These are phyloP conservation scores for Lasius fuliginosus DNA, from an alignment of 2,888 invertebrate species.

Conservation along the genomic window DNA sequence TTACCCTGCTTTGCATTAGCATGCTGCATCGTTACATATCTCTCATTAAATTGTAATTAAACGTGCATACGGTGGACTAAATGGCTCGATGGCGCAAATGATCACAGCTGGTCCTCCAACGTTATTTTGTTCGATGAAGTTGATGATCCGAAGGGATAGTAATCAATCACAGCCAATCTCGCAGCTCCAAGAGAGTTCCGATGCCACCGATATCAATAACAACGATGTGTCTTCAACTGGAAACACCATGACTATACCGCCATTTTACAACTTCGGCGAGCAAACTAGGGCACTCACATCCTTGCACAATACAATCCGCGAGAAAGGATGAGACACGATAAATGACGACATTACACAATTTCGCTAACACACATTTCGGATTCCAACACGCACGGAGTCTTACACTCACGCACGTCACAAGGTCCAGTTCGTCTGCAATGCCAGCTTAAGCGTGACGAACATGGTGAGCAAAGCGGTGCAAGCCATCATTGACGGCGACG, in stretches of 20 bases:
- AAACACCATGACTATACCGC: conserved; percentile 7
- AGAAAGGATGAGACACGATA: conserved; percentile 5
- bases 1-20: conserved; percentile 31
- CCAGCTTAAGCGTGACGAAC: conserved; percentile 69
- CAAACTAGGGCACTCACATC: not conserved
- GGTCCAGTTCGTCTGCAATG: conserved; percentile 64
- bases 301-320: not conserved
- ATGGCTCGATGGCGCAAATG: conserved; percentile 20
- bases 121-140: not conserved
- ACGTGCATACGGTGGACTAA: conserved; percentile 10
- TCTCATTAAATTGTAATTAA: conserved; percentile 15
- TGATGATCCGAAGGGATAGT: conserved; percentile 2
- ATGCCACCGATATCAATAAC: conserved; percentile 26
- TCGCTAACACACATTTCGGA: conserved; percentile 27
- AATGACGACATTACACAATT: conserved; percentile 38
- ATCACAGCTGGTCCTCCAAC: conserved; percentile 6
- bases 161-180: conserved; percentile 49
- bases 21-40: not conserved
- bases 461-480: conserved; percentile 75
- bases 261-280: conserved; percentile 2
- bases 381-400: conserved; percentile 27
- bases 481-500: conserved; percentile 81
- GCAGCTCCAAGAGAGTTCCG: not conserved
- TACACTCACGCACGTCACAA: conserved; percentile 70
- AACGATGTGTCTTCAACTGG: conserved; percentile 33